Percentiles rank a stretch among this genome's conserved stretches.
Conservation (phyloP, 2,888 invertebrate species). For the Mechanitis messenoides region DNA sequence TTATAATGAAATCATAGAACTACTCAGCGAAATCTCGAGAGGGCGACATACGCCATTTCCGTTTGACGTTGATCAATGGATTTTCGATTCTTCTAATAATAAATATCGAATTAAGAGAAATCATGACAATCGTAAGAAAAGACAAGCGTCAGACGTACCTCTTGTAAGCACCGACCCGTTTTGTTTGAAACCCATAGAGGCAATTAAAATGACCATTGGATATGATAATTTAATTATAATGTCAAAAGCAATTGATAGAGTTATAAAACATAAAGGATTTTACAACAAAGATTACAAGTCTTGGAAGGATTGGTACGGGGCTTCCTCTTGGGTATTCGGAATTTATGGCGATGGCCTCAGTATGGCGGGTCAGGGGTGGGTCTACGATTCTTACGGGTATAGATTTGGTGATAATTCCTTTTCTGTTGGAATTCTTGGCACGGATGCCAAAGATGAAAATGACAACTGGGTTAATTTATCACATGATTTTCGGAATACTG, state of each 20-base stretch:
- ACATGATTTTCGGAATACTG: background rate
- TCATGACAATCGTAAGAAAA: background rate
- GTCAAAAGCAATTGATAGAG: background rate
- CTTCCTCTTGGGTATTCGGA: background rate
- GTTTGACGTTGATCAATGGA: background rate
- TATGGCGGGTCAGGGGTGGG: background rate
- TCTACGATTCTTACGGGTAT: conserved; percentile 1
- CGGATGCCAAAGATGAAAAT: background rate
- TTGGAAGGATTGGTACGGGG: conserved; percentile 1
- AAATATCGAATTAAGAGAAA: conserved; percentile 3
- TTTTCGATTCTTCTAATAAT: background rate
- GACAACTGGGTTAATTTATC: conserved; percentile 3
- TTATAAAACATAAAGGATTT: conserved; percentile 5
- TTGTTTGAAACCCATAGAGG: conserved; percentile 1
- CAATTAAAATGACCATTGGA: background rate
- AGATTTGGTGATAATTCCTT: background rate
- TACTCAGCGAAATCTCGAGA: background rate
- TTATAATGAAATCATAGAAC: conserved; percentile 2
- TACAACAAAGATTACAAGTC: background rate
- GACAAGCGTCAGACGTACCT: background rate
- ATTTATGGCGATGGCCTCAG: background rate
- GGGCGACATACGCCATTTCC: background rate
- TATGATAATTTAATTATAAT: background rate
- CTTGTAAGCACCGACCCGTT: background rate
- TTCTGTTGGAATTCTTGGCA: conserved; percentile 2